phyloP scores from a whole-genome alignment of 2,797 vertebrate genomes.

The Anisognathus igniventris region DNA sequence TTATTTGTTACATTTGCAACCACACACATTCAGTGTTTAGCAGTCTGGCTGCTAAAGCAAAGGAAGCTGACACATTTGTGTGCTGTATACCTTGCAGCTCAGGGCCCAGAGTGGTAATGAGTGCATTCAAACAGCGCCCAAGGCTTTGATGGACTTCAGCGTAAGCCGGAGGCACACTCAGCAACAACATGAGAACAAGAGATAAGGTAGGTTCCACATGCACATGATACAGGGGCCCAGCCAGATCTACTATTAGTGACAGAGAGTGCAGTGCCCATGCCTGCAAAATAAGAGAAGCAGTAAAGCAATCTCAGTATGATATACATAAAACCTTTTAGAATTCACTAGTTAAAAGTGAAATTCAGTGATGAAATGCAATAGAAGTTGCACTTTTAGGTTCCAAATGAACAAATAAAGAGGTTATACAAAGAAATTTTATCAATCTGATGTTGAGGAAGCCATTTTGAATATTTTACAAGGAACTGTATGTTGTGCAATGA shows the following conservation, averaged over 20 bases:
- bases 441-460: background rate
- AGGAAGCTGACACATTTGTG: background rate
- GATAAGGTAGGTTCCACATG: constrained; percentile 85
- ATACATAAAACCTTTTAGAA: background rate
- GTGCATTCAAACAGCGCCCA: constrained; percentile 86
- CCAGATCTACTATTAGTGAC: constrained; percentile 84
- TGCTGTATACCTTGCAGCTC: constrained; percentile 87
- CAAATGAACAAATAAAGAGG: background rate
- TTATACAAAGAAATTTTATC: background rate
- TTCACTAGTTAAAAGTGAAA: background rate
- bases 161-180: constrained; percentile 84
- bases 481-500: background rate
- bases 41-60: background rate
- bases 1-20: background rate
- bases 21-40: background rate
- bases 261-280: constrained; percentile 90
- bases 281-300: constrained; percentile 69
- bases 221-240: constrained; percentile 80
- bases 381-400: background rate
- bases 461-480: background rate
- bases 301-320: background rate
- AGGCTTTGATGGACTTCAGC: constrained; percentile 88
- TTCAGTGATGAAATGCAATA: background rate
- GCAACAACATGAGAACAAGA: constrained; percentile 82
- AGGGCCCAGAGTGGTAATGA: constrained; percentile 88